Evolutionary conservation across 2,797 vertebrate species (phyloP), one percentile per base, ranked within the genome.

Genomic region (Chelmon rostratus): DNA sequence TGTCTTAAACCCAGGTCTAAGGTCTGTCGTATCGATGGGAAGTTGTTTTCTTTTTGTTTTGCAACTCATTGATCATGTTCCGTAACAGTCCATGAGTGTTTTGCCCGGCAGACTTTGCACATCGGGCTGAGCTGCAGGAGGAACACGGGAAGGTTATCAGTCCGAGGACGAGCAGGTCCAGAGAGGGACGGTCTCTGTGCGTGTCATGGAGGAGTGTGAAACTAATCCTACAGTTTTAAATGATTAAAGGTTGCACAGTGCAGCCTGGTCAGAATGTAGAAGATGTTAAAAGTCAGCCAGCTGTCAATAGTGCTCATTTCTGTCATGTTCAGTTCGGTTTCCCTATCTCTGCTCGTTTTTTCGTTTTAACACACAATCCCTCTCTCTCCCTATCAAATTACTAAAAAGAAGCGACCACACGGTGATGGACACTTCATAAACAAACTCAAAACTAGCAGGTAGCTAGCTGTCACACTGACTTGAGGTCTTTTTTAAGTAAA

Each of bases 361-460:
- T 44, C 19, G 13, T 8, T 6, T 1, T 28, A 31, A 21, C 62
- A 67, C 15, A 50, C 8, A n/a, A 1, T 8, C 10, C 53, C 38
- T 23, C 11, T 35, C 4, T 10, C 0, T 46, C 38, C 2, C 8
- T 31, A 35, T n/a, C 25, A 15, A 13, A 21, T 0, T 2, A 52
- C 4, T 49, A 33, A 10, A 12, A 2, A 4, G 28, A 28, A 21
- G 25, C 8, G 11, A 33, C 15, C 0, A 3, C 38, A 8, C 0
- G 0, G 3, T 2, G 44, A 7, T 38, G n/a, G 11, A 8, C n/a
- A 1, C 23, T 47, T n/a, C 3, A 77, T 58, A 68, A 75, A 86
- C 75, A 82, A 72, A 78, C 66, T n/a, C 6, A 8, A 8, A 8
- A 33, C 52, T 3, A 40, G 35, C 64, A 57, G 33, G 52, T 40